These are phyloP conservation scores for Lepus townsendii DNA, from an alignment of 2,797 vertebrate species.

Conservation along the genomic window DNA sequence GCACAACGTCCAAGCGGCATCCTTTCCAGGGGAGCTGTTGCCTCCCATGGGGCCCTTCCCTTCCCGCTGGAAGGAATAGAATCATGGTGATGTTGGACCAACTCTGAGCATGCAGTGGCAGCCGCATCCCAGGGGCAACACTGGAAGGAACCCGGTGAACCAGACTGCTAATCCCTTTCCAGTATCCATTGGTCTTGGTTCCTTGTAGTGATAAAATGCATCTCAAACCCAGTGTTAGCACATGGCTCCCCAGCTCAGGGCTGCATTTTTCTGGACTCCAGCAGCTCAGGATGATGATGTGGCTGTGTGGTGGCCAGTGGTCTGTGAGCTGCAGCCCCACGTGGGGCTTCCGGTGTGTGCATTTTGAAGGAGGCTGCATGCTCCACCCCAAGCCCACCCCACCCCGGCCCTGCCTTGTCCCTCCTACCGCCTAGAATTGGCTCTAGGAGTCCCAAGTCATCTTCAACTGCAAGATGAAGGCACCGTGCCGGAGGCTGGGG, in stretches of 20 bases:
- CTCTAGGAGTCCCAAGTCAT: not conserved
- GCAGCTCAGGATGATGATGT: not conserved
- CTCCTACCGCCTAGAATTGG: not conserved
- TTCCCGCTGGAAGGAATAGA: not conserved
- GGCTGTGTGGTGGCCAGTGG: not conserved
- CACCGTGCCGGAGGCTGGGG: too few relatives aligned
- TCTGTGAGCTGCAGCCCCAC: not conserved
- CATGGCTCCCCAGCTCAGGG: not conserved
- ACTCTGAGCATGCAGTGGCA: not conserved
- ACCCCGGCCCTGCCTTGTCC: not conserved
- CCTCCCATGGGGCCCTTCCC: not conserved
- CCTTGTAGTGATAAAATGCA: too few relatives aligned
- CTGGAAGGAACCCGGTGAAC: not conserved
- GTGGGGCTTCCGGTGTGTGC: not conserved
- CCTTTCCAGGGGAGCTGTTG: not conserved
- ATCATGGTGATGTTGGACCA: not conserved
- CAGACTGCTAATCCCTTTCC: not conserved
- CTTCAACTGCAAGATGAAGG: not conserved
- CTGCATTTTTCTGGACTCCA: not conserved
- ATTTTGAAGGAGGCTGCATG: not conserved
- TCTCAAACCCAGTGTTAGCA: not conserved
- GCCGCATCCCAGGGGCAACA: rapidly evolving
- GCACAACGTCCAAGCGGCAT: not conserved
- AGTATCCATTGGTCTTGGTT: not conserved
- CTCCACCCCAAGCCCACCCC: not conserved